These are phyloP conservation scores for Malurus elegans DNA, from an alignment of 2,113 vertebrate genomes.

Conservation along the genomic window DNA sequence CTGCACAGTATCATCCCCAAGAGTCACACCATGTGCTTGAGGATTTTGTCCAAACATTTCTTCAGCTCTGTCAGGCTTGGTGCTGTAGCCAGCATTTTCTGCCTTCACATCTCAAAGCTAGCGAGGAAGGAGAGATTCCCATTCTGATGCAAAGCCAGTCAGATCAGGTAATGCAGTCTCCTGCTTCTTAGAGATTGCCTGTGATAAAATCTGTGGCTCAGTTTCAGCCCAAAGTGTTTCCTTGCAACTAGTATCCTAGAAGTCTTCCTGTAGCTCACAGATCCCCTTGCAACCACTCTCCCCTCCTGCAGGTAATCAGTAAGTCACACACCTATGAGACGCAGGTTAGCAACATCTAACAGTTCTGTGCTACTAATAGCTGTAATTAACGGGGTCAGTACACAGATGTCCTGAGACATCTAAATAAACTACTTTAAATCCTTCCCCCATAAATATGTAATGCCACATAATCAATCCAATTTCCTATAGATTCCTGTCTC, in stretches of 20 bases:
- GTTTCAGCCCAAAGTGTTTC: neutral
- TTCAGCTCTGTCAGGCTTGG: neutral
- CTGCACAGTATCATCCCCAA: too few relatives aligned
- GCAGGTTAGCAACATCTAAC: neutral
- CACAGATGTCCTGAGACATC: neutral
- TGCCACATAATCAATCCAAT: neutral
- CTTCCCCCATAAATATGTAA: neutral
- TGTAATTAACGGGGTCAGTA: neutral
- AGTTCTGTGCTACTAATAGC: neutral
- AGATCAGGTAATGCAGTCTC: neutral
- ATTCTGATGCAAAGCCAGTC: neutral
- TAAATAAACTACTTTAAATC: neutral
- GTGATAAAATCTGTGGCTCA: neutral
- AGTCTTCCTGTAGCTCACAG: neutral
- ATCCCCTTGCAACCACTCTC: neutral
- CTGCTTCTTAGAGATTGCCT: neutral
- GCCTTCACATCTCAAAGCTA: neutral
- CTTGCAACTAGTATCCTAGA: neutral
- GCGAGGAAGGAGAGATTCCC: neutral
- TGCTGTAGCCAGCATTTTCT: neutral
- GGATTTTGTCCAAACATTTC: neutral
- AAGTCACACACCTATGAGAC: neutral
- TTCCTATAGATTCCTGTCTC: neutral
- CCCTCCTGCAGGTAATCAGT: neutral
- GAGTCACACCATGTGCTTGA: neutral